Base-by-base conservation (phyloP, 2,113 vertebrate genomes). In the Lagopus leucura region DNA sequence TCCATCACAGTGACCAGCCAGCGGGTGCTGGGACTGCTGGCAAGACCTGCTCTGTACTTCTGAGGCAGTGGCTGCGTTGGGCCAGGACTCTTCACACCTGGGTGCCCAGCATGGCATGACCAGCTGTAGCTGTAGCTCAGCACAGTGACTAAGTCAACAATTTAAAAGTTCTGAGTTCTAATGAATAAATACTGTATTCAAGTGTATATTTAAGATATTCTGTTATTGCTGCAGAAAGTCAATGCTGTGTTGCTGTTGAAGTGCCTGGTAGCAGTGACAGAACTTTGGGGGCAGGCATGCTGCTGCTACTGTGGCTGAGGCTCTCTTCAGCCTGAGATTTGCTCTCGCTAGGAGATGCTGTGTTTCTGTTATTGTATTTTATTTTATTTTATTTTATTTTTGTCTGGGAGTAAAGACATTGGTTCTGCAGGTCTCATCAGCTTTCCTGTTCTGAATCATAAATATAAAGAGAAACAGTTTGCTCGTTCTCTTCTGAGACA, bases 101-200 rank as follows among this genome's bases (percentile, higher is more conserved):
- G 16, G 8, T n/a, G 17, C 20, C 64, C 2, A 0, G 2, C 12
- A 13, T 38, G 40, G 28, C 10, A 1, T 25, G 45, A 6, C 20
- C 77, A 55, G 69, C 54, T 30, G 24, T 74, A 61, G 24, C 77
- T 76, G 27, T 10, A 48, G 52, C 64, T 86, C 30, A 13, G 0
- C 16, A 45, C 22, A 60, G 18, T 13, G 34, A 67, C 25, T 3
- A 6, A 66, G 19, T 13, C 38, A 28, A 55, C 27, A 42, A 13
- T 4, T 55, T 57, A 36, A 67, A 74, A 36, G 4, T 52, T 80
- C 72, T 40, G 5, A 28, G 42, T 61, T 76, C 19, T 61, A 65
- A 74, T 36, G 1, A 93, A 69, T 32, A 57, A 76, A 83, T 47
- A 57, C 28, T 48, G 65, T 61, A 32, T 54, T 47, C 4, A 13